Base-by-base conservation (phyloP, 2,888 invertebrate genomes). In the Tiliacea aurago region DNA sequence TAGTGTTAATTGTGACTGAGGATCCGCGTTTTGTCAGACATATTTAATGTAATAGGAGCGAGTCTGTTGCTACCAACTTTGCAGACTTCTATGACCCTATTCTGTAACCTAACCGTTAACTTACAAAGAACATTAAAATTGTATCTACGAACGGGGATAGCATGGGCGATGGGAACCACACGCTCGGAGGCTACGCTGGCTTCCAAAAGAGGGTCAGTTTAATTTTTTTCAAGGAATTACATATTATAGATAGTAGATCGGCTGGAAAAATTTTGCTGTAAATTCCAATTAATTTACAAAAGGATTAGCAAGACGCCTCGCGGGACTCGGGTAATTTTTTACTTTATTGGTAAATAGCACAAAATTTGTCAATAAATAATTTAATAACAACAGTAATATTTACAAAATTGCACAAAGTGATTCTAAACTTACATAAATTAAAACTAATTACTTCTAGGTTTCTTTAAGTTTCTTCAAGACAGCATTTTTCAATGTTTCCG, bases 381-480 rank as follows among this genome's bases (percentile, higher is more conserved):
- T 82, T 87, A 87, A 87, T 82, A 73, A 63, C 74, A 83, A 79
- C 79, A 78, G 78, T 84, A 82, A 87, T 95, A 95, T 95, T 94
- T 95, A 95, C 95, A 96, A 94, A 95, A 95, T 94, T 95, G 95
- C 95, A 95, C 95, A 94, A 95, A 95, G 94, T 95, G 94, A 90
- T 92, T 84, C 83, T 89, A 88, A 84, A 63, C 69, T 87, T 87
- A 88, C 88, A 84, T 88, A 89, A 85, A 83, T 89, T 83, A 86
- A 86, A 86, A 86, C 83, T 88, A 88, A 72, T 76, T 84, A 84
- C 7, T 72, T 59, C 77, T 81, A 86, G 78, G 77, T 81, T 81
- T 80, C 77, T 86, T 74, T 78, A 80, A 77, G 80, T 82, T 84
- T 89, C 89, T 89, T 92, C 91, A 91, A 91, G 83, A 63, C 59